Base-by-base conservation (phyloP, 2,113 vertebrate species). In the Orthonyx spaldingii region DNA sequence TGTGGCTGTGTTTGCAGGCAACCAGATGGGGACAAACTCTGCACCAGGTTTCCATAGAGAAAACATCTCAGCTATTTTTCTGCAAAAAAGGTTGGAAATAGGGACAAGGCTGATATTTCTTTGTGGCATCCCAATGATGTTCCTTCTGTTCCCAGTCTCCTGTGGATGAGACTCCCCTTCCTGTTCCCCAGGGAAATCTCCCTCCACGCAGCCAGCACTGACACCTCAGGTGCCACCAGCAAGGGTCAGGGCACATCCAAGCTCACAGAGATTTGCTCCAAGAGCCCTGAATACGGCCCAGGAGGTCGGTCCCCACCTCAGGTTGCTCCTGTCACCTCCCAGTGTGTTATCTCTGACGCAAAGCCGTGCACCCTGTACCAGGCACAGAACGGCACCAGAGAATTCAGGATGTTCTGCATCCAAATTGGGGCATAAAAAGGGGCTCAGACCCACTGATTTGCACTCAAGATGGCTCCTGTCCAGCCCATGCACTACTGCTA, bases 341-440 rank as follows among this genome's bases (percentile, higher is more conserved):
- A 20, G 0, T 7, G 42, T 17, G 21, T 26, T 26, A 33, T 50
- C 13, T 42, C 64, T 21, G 27, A 74, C 3, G 47, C 21, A 81
- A 66, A 71, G 52, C 57, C 0, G 0, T 3, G 16, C 26, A 16
- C 4, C 50, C 42, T 5, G 2, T 26, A 33, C 13, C 23, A 15
- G 6, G 9, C 42, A 16, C 0, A 4, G 69, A 69, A 84, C 0
- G 1, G 21, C 52, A 78, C 11, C 0, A 0, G 15, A 12, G 9
- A 21, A 21, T 42, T 90, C 22, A 39, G 12, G 39, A 47, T 39
- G 44, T 32, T 33, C 52, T 74, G 19, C 10, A 28, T 27, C 33
- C 66, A 71, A 87, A 55, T 4, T 4, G 4, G 47, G 61, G 19
- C 46, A 81, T 22, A 30, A 46, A 66, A 65, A 53, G 12, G 18